Evolutionary conservation across 2,113 vertebrate species (phyloP).

Genomic region (Microcebus jonahi): DNA sequence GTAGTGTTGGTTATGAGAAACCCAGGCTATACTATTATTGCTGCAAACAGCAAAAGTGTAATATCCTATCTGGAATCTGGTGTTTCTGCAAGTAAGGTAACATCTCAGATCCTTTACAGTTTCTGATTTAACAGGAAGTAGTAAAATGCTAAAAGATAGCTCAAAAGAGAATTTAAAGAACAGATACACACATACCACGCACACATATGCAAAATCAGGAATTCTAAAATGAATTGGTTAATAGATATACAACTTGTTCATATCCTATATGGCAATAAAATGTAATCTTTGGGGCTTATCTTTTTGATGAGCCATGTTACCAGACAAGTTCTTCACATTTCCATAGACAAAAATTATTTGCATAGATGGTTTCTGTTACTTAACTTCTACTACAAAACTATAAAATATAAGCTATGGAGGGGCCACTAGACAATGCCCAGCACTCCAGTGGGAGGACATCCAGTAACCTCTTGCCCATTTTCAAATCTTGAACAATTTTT

Average conservation of each 20-base stretch:
- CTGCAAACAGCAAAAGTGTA: not conserved
- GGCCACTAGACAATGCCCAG: not conserved
- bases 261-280: not conserved
- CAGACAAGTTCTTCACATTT: not conserved
- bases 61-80: not conserved
- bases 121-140: not conserved
- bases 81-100: not conserved
- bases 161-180: constrained; percentile 1
- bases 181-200: not conserved
- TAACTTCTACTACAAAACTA: not conserved
- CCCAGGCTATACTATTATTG: not conserved
- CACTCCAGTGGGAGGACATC: not conserved
- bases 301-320: not conserved
- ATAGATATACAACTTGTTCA: not conserved
- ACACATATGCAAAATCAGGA: not conserved
- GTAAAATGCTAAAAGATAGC: constrained; percentile 1
- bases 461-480: not conserved
- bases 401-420: not conserved
- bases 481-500: not conserved
- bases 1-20: not conserved
- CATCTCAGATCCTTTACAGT: not conserved
- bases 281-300: not conserved
- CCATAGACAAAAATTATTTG: not conserved
- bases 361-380: not conserved
- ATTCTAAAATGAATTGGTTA: not conserved